These are phyloP conservation scores for Helicoverpa armigera DNA, from an alignment of 1,140 invertebrate species.

Conservation along the genomic window DNA sequence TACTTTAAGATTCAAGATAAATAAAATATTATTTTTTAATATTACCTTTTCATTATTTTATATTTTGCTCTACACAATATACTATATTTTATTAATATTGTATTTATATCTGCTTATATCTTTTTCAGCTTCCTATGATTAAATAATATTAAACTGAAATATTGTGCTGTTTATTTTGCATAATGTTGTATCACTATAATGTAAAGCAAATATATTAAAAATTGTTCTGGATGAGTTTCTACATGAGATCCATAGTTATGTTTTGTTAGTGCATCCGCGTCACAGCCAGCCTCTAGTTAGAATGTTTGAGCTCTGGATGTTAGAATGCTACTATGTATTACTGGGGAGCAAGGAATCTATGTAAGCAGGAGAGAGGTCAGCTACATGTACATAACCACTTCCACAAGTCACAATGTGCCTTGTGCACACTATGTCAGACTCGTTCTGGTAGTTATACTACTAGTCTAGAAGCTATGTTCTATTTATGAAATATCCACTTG, in stretches of 20 bases:
- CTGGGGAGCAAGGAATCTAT: conserved; percentile 65
- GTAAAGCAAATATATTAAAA: conserved; percentile 60
- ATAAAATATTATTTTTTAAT: background rate
- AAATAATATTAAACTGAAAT: background rate
- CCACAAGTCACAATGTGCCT: conserved; percentile 4
- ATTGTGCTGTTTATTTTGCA: conserved; percentile 46
- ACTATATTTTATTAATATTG: background rate
- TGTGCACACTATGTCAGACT: background rate
- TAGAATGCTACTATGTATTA: conserved; percentile 61
- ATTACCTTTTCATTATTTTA: too few species aligned
- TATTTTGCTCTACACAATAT: too few species aligned
- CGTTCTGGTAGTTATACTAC: too few species aligned
- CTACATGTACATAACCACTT: conserved; percentile 31
- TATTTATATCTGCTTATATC: background rate
- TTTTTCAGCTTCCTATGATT: conserved; percentile 20
- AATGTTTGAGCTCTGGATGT: conserved; percentile 69
- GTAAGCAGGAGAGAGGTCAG: conserved; percentile 61
- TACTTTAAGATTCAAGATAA: background rate
- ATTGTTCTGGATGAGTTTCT: conserved; percentile 79
- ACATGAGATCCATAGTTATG: conserved; percentile 59
- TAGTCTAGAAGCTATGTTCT: too few species aligned
- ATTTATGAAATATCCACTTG: background rate
- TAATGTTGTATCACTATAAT: conserved; percentile 59
- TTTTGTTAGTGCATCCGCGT: conserved; percentile 78
- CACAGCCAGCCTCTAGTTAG: conserved; percentile 75